Evolutionary conservation across 2,113 vertebrate species (phyloP).

Genomic region (Pterophyllum scalare): DNA sequence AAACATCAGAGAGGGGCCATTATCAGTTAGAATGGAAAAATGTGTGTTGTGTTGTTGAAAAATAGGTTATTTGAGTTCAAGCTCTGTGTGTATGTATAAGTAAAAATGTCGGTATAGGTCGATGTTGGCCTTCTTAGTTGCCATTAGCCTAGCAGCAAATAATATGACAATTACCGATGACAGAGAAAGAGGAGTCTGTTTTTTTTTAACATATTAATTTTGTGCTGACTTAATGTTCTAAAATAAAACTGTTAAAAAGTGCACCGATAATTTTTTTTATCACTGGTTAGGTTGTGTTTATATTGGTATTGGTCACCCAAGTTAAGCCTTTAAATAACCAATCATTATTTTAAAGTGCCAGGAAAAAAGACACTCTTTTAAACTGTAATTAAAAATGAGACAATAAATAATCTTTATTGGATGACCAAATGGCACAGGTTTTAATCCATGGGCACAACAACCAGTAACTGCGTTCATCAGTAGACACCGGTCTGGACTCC

Average conservation of each 20-base stretch:
- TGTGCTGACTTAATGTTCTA: background rate
- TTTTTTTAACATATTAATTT: background rate
- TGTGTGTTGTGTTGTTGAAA: background rate
- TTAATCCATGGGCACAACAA: background rate
- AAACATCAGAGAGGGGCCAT: too few species aligned
- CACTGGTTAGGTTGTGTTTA: background rate
- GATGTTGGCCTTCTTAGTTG: background rate
- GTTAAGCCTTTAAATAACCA: constrained; percentile 2
- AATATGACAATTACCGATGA: too few species aligned
- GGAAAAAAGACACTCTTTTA: background rate
- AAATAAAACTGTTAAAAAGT: background rate
- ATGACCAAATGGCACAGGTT: background rate
- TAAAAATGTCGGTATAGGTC: background rate
- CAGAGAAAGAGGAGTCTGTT: background rate
- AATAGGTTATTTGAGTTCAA: background rate
- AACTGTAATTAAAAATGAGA: constrained; percentile 8
- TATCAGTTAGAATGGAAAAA: background rate
- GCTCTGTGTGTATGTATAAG: background rate
- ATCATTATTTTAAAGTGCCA: constrained; percentile 1
- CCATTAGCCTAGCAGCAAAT: too few species aligned
- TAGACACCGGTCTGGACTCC: background rate
- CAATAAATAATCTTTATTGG: too few species aligned
- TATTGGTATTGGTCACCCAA: background rate
- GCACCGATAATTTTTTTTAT: background rate
- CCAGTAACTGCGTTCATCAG: background rate